These are phyloP conservation scores for Galleria mellonella DNA, from an alignment of 1,140 invertebrate genomes.

Conservation along the genomic window DNA sequence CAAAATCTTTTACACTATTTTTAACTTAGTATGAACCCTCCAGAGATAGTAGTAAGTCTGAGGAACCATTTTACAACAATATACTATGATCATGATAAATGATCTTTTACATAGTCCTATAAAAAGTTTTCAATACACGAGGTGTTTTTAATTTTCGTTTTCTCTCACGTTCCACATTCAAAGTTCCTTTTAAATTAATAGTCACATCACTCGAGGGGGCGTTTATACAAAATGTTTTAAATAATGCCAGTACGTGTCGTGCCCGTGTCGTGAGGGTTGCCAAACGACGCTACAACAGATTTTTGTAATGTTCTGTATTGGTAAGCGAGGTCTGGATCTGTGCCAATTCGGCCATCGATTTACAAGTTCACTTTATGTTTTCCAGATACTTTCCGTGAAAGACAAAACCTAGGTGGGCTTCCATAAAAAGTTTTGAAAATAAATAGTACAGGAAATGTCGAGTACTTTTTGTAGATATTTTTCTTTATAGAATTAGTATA, in stretches of 20 bases:
- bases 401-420: constrained; percentile 23
- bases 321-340: constrained; percentile 53
- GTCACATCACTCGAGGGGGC: constrained; percentile 35
- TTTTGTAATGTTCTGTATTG: constrained; percentile 67
- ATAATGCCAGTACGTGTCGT: constrained; percentile 54
- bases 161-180: constrained; percentile 35
- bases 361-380: constrained; percentile 55
- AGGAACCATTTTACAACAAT: too few relatives aligned
- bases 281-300: constrained; percentile 64
- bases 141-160: constrained; percentile 18
- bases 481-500: too few relatives aligned
- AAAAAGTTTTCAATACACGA: not conserved
- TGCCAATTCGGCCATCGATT: constrained; percentile 66
- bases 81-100: too few relatives aligned
- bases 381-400: constrained; percentile 34
- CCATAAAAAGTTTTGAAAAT: too few relatives aligned
- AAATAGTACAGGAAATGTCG: too few relatives aligned
- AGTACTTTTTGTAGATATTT: too few relatives aligned
- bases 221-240: constrained; percentile 60
- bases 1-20: too few relatives aligned
- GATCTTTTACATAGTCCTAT: too few relatives aligned
- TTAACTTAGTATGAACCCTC: too few relatives aligned
- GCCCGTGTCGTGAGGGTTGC: constrained; percentile 29
- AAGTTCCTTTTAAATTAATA: constrained; percentile 51
- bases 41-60: too few relatives aligned